Evolutionary conservation across 2,888 invertebrate species (phyloP).

Genomic region (Eupithecia abbreviata): DNA sequence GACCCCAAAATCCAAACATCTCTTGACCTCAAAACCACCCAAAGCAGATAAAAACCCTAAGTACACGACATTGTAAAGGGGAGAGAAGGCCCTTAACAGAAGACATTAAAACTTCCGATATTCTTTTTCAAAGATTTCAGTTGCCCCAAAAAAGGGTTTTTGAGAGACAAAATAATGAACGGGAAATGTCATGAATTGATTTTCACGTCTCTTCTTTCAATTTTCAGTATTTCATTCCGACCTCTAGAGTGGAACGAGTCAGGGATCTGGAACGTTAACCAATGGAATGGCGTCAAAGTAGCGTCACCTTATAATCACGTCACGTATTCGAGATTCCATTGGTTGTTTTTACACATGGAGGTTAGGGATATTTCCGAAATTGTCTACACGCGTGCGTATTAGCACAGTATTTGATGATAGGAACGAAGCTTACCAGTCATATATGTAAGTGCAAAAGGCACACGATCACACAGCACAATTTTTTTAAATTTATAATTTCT

Average conservation of each 20-base stretch:
- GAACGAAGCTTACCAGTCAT: too few relatives aligned
- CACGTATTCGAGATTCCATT: neutral
- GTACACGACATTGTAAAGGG: constrained; percentile 22
- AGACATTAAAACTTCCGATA: constrained; percentile 32
- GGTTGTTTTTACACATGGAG: neutral
- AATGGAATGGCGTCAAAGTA: neutral
- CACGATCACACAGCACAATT: too few relatives aligned
- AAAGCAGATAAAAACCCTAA: constrained; percentile 5
- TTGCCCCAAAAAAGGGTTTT: constrained; percentile 15
- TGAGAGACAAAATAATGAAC: constrained; percentile 13
- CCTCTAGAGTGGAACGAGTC: neutral
- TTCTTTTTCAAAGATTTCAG: constrained; percentile 26
- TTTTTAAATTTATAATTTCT: too few relatives aligned
- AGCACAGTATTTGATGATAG: too few relatives aligned
- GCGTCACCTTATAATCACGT: neutral
- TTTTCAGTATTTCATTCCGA: neutral
- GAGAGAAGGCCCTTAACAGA: constrained; percentile 12
- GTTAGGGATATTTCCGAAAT: neutral
- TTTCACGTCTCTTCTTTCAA: neutral
- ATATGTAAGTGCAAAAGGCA: too few relatives aligned
- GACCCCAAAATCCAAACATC: constrained; percentile 7
- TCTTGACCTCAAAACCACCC: constrained; percentile 18
- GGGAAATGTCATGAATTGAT: neutral
- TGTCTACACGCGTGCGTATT: neutral
- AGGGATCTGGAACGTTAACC: neutral